Conservation (phyloP, 2,113 vertebrate species). For the Taxidea taxus region DNA sequence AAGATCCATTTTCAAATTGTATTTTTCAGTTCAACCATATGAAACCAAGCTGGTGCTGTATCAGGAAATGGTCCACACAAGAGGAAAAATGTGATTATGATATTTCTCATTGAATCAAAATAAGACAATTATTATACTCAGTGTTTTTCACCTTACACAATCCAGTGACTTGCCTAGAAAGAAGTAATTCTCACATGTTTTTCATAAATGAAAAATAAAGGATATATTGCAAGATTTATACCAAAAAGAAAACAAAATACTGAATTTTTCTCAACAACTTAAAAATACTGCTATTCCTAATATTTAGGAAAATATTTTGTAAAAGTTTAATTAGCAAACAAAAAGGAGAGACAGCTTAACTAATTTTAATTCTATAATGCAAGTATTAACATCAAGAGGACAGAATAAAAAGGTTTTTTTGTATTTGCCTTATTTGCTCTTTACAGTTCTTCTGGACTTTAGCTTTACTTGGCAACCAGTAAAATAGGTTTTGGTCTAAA, state of each 20-base stretch:
- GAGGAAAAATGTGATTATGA: background rate
- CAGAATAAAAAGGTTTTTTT: background rate
- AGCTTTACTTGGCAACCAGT: background rate
- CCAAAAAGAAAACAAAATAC: background rate
- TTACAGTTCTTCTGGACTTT: background rate
- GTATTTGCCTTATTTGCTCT: background rate
- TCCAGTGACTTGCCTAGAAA: background rate
- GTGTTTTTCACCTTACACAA: constrained; percentile 37
- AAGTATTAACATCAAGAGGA: background rate
- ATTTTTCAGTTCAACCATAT: constrained; percentile 67
- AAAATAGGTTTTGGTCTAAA: background rate
- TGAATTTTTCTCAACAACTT: background rate
- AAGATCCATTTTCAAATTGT: constrained; percentile 66
- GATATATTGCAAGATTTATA: background rate
- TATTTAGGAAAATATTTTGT: background rate
- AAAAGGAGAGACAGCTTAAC: background rate
- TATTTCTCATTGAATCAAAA: constrained; percentile 55
- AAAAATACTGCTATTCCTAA: background rate
- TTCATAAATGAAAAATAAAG: background rate
- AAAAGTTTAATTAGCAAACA: background rate
- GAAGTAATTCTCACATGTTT: background rate
- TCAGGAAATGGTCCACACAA: constrained; percentile 41
- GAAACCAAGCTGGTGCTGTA: constrained; percentile 26
- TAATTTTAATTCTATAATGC: background rate
- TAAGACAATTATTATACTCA: constrained; percentile 42